A percentile compares a stretch with the other conserved stretches of the same genome.
These are phyloP conservation scores for Lasioglossum oenotherae DNA, from an alignment of 2,888 invertebrate species.

Conservation along the genomic window DNA sequence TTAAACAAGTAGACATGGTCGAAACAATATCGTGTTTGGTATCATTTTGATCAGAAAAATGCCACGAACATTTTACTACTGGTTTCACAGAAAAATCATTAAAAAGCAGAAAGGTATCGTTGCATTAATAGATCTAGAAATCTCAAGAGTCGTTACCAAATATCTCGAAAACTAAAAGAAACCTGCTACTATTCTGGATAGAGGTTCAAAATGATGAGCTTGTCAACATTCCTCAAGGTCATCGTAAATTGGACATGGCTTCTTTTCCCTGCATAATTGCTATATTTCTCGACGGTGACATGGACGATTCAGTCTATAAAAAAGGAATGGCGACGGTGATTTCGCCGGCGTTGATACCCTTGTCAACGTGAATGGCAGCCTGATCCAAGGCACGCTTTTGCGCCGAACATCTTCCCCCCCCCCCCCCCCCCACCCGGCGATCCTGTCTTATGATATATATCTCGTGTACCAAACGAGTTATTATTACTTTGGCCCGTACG, in stretches of 20 bases:
- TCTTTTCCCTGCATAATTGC: not conserved
- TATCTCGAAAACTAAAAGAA: not conserved
- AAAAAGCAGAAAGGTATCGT: too few relatives aligned
- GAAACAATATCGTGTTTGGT: too few relatives aligned
- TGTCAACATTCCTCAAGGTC: not conserved
- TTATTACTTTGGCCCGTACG: slow-evolving; percentile 43
- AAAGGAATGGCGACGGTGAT: slow-evolving; percentile 23
- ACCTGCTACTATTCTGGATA: not conserved
- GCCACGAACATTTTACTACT: too few relatives aligned
- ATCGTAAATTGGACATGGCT: not conserved
- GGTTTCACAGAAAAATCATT: too few relatives aligned
- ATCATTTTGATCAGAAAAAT: too few relatives aligned
- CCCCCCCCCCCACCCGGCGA: slow-evolving; percentile 3
- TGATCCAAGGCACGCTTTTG: slow-evolving; percentile 14
- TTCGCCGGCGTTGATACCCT: slow-evolving; percentile 67
- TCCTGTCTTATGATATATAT: slow-evolving; percentile 23
- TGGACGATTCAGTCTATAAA: not conserved
- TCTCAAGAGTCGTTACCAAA: not conserved
- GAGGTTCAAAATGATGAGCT: not conserved
- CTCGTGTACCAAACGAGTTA: slow-evolving; percentile 47
- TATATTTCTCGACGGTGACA: not conserved
- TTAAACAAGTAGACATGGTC: too few relatives aligned
- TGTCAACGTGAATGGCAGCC: slow-evolving; percentile 60
- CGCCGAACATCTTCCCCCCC: slow-evolving; percentile 27
- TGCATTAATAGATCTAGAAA: not conserved